Evolutionary conservation across 1,140 invertebrate genomes (phyloP).

Genomic region (Campoletis sonorensis): DNA sequence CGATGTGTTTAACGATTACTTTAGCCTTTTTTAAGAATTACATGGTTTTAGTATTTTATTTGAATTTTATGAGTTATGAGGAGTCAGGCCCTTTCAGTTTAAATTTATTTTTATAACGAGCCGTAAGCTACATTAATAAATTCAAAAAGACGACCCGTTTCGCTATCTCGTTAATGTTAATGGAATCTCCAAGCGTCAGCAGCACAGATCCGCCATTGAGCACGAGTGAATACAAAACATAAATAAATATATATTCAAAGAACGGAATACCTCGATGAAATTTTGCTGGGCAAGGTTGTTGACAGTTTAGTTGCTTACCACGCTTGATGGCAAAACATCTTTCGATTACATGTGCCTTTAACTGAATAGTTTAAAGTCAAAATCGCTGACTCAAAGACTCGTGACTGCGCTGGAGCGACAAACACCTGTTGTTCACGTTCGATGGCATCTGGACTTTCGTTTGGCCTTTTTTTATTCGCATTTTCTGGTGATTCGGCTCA

Average conservation of each 20-base stretch:
- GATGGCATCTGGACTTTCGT: background rate
- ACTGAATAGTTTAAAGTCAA: background rate
- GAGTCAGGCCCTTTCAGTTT: too few species aligned
- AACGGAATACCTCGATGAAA: too few species aligned
- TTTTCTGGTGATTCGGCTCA: background rate
- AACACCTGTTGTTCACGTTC: background rate
- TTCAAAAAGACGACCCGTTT: too few species aligned
- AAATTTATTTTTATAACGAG: too few species aligned
- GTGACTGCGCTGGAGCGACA: background rate
- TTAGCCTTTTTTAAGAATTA: too few species aligned
- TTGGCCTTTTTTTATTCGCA: background rate
- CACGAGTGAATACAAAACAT: background rate
- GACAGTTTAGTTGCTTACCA: constrained; percentile 1
- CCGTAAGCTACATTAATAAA: too few species aligned
- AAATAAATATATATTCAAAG: background rate
- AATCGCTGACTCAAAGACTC: background rate
- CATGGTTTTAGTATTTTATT: too few species aligned
- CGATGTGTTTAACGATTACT: too few species aligned
- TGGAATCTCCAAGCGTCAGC: too few species aligned
- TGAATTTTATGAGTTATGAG: too few species aligned
- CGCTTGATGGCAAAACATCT: background rate
- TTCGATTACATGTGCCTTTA: background rate
- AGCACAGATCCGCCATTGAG: too few species aligned
- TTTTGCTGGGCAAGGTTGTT: constrained; percentile 24
- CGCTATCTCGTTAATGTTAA: too few species aligned